Conservation (phyloP, 2,797 vertebrate genomes). For the Tadarida brasiliensis region DNA sequence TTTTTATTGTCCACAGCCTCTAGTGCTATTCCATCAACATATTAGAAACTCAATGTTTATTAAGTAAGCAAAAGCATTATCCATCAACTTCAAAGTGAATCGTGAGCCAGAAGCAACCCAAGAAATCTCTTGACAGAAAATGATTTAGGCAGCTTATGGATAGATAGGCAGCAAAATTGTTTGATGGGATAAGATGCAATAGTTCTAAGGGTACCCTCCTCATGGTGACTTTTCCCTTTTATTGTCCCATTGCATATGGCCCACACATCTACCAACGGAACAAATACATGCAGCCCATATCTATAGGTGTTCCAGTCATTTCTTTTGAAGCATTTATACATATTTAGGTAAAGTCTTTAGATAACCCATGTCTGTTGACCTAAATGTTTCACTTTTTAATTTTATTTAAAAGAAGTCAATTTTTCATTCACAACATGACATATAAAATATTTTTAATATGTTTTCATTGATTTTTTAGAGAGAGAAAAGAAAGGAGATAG, state of each 20-base stretch:
- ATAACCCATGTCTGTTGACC: not conserved
- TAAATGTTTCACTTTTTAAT: not conserved
- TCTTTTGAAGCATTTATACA: not conserved
- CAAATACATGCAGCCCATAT: not conserved
- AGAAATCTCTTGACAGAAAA: slow-evolving; percentile 37
- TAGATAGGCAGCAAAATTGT: no score
- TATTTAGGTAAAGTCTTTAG: not conserved
- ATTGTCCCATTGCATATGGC: not conserved
- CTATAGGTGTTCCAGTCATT: not conserved
- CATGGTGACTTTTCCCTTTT: not conserved
- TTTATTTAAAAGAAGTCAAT: not conserved
- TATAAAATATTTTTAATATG: not conserved
- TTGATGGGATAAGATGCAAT: slow-evolving; percentile 47
- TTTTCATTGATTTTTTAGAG: no score
- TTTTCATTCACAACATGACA: not conserved
- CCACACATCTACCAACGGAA: no score
- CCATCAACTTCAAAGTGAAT: slow-evolving; percentile 49
- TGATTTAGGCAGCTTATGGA: no score
- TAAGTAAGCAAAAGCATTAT: slow-evolving; percentile 43
- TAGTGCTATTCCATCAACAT: not conserved
- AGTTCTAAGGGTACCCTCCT: not conserved
- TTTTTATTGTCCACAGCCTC: not conserved
- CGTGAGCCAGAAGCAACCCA: slow-evolving; percentile 12
- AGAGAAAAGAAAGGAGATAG: no score
- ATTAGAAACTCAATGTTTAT: slow-evolving; percentile 24